Evolutionary conservation across 2,113 vertebrate genomes (phyloP).

Genomic region (Oriolus oriolus): DNA sequence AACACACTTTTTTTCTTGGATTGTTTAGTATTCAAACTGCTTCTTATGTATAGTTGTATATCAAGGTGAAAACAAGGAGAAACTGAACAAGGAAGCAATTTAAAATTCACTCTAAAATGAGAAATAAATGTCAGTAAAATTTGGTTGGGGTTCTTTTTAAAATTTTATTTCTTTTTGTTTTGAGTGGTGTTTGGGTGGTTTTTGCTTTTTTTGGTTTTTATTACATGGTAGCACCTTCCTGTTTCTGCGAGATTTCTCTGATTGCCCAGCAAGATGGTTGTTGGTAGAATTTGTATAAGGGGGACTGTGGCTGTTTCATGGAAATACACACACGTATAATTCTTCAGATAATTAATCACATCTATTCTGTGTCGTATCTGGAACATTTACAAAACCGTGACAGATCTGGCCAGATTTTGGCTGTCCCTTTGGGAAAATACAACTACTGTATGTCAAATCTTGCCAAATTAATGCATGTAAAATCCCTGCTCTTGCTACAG

Average conservation of each 20-base stretch:
- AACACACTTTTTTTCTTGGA: not conserved
- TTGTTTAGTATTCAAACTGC: not conserved
- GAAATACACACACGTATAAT: not conserved
- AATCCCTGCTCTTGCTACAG: not conserved
- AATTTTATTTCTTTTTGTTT: not conserved
- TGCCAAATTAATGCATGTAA: conserved; percentile 35
- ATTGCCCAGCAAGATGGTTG: not conserved
- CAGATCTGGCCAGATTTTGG: conserved; percentile 46
- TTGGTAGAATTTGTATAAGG: not conserved
- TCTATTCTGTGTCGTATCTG: conserved; percentile 24
- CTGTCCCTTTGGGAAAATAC: conserved; percentile 57
- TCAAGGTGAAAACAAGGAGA: not conserved
- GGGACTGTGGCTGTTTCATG: not conserved
- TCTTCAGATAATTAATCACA: conserved; percentile 48
- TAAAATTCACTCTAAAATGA: not conserved
- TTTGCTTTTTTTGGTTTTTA: not conserved
- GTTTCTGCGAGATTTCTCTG: not conserved
- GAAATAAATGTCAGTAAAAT: not conserved
- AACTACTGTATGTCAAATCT: conserved; percentile 47
- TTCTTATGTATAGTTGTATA: not conserved
- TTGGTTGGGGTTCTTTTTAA: not conserved
- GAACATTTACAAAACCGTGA: conserved; percentile 32
- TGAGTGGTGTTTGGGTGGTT: not conserved
- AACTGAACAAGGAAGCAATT: not conserved
- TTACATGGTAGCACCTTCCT: not conserved